phyloP scores from a whole-genome alignment of 2,888 invertebrate species.

The Drosophila fulvimacula region DNA sequence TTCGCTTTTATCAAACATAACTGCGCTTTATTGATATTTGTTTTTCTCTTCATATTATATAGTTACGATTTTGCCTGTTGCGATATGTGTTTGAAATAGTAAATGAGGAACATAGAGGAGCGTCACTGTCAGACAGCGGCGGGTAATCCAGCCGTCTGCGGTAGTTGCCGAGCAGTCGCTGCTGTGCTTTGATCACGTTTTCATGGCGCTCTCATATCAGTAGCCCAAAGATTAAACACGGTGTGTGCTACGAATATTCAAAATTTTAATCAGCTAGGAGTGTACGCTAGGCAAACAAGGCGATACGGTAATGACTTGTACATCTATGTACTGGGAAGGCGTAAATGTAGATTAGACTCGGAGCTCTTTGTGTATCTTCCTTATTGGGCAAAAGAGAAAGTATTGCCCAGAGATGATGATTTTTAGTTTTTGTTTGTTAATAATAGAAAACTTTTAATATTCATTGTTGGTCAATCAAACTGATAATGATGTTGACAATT shows the following conservation, averaged over 20 bases:
- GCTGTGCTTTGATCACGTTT: constrained; percentile 36
- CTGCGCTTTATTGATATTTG: not conserved
- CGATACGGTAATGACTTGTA: not conserved
- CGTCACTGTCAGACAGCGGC: constrained; percentile 37
- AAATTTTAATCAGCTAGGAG: constrained; percentile 11
- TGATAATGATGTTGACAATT: no score
- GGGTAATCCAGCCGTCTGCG: not conserved
- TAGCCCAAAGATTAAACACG: constrained; percentile 22
- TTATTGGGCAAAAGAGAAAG: constrained; percentile 16
- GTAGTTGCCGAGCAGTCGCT: not conserved
- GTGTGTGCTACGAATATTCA: constrained; percentile 5
- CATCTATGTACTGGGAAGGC: not conserved
- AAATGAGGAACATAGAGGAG: constrained; percentile 34
- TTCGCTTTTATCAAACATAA: not conserved
- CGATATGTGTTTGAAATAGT: constrained; percentile 36
- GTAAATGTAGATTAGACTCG: constrained; percentile 27
- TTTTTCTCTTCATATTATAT: constrained; percentile 17
- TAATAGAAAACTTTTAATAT: no score
- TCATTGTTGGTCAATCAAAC: no score
- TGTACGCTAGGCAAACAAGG: constrained; percentile 6
- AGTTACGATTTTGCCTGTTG: constrained; percentile 37
- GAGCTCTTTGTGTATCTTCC: not conserved
- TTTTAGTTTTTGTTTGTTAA: no score
- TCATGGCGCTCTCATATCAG: constrained; percentile 33
- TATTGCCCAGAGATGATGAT: not conserved